Evolutionary conservation across 2,888 invertebrate species (phyloP).

Genomic region (Xestia ashworthii): DNA sequence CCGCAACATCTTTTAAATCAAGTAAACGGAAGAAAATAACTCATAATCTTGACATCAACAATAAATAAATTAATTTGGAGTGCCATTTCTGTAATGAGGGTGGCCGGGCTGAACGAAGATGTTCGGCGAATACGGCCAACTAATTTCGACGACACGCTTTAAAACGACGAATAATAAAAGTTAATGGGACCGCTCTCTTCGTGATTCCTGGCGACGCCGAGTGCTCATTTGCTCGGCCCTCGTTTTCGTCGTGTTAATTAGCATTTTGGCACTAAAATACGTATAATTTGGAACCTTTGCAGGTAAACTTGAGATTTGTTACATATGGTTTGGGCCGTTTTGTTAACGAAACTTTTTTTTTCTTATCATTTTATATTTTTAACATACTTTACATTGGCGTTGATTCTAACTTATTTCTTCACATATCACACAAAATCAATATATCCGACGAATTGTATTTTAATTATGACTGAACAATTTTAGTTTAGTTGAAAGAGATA

Average conservation of each 20-base stretch:
- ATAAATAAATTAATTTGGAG: constrained; percentile 81
- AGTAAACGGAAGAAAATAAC: constrained; percentile 57
- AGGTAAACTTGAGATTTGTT: constrained; percentile 67
- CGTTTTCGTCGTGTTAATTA: constrained; percentile 87
- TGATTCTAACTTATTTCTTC: not conserved
- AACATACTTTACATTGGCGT: not conserved
- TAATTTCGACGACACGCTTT: constrained; percentile 89
- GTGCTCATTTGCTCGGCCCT: constrained; percentile 85
- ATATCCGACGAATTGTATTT: not conserved
- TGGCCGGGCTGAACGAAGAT: constrained; percentile 77
- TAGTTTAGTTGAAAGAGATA: not conserved
- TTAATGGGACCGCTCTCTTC: constrained; percentile 87
- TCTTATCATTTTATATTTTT: not conserved
- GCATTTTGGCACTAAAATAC: constrained; percentile 88
- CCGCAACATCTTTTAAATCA: constrained; percentile 47
- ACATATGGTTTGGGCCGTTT: constrained; percentile 24
- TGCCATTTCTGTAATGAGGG: constrained; percentile 81
- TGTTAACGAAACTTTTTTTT: constrained; percentile 15
- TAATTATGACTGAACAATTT: not conserved
- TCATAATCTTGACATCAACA: constrained; percentile 66
- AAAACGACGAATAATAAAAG: constrained; percentile 90
- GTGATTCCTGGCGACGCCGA: constrained; percentile 86
- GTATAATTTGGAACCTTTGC: constrained; percentile 81
- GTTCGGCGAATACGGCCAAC: constrained; percentile 86
- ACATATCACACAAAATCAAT: not conserved